Base-by-base conservation (phyloP, 1,140 invertebrate genomes). In the Oppia nitens region DNA sequence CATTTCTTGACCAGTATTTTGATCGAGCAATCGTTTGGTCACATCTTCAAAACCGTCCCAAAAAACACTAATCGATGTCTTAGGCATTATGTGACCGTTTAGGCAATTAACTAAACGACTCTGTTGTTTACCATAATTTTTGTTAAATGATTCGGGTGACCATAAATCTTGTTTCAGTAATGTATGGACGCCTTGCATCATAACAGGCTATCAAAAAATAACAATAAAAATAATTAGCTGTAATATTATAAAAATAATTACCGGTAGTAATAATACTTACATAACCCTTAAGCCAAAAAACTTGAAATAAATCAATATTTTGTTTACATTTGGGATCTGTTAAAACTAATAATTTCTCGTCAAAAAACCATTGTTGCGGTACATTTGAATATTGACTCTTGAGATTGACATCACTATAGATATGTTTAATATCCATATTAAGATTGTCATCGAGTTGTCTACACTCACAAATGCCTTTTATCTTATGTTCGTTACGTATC, bases 41-140 rank as follows among this genome's bases (percentile, higher is more conserved):
- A 85, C 81, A 58, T 84, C 77, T 64, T 94, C 87, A 72, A 97
- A 97, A 24, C 92, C 92, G 67, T 96, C 89, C 93, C 93, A 97
- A 71, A 97, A 97, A 66, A 86, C 86, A 20, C 80, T 79, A 80
- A 95, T 92, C 1, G 84, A 83, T 68, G 89, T 84, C 71, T 88
- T 87, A 3, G 85, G 83, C 23, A 89, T 65, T 14, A 70, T 63
- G 64, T 86, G 83, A 3, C 88, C 87, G 49, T 83, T 93, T 63
- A 85, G 78, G 66, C 90, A 95, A 69, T 97, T 93, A 1, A 97
- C 80, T 21, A 97, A 76, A 40, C 6, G 17, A 40, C 32, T 40
- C 6, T 17, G 17, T 40, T 40, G 6, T 40, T 40, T 40, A 6
- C 32, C 32, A 40, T 9, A 40, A 9, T 40, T 89, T 25, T 80